Base-by-base conservation (phyloP, 2,888 invertebrate species). In the Oscheius sp. region DNA sequence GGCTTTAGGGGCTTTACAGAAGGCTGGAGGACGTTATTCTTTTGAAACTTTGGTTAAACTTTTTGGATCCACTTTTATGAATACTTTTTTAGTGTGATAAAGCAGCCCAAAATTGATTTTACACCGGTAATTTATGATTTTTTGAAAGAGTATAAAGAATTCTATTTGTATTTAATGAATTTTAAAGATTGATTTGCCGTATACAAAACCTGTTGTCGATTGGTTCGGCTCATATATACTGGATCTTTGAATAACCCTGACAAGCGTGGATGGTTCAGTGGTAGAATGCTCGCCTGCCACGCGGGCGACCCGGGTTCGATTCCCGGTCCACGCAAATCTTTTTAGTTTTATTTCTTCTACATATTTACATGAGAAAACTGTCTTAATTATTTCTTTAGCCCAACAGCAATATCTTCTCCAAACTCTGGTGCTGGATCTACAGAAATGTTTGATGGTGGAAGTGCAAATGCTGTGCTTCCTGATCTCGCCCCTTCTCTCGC, bases 231-330 rank as follows among this genome's bases (percentile, higher is more conserved):
- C n/a, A n/a, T n/a, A n/a, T n/a, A n/a, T n/a, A n/a, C n/a, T n/a
- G n/a, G n/a, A n/a, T n/a, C n/a, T n/a, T n/a, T n/a, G n/a, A n/a
- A n/a, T n/a, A n/a, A n/a, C n/a, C n/a, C n/a, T n/a, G n/a, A n/a
- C 41, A 20, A 41, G 41, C 41, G 20, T 41, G n/a, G 41, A 20
- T 82, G 83, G 80, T 84, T 81, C 78, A 82, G 78, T 78, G 82
- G 83, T 78, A 83, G 82, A 80, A 82, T 81, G 78, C 82, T 81
- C 81, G 81, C 81, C 82, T 82, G 80, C 81, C 82, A 82, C 82
- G 81, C 82, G 81, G 80, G 78, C 78, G 80, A 70, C 77, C 81
- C 77, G 81, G 77, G 80, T 80, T 80, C 80, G 80, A 81, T 81
- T 80, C 81, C 77, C 80, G 80, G 79, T 20, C 41, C n/a, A 41